These are phyloP conservation scores for Acanthisitta chloris DNA, from an alignment of 2,113 vertebrate species.

Conservation along the genomic window DNA sequence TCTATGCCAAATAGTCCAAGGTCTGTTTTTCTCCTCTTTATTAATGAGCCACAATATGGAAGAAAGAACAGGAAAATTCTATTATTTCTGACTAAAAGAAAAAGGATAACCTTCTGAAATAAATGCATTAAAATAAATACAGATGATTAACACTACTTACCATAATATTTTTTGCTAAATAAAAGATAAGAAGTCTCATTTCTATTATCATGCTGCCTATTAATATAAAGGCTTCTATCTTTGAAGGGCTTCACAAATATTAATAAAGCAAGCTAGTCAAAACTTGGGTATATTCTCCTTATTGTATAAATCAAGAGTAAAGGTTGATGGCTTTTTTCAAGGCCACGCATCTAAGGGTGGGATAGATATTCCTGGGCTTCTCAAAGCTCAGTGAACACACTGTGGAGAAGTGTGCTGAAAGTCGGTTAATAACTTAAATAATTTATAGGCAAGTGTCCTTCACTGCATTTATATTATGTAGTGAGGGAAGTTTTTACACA, in stretches of 20 bases:
- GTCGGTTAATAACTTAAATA: neutral
- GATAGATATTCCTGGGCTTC: neutral
- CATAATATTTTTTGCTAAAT: neutral
- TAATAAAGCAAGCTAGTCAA: neutral
- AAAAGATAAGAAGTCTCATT: neutral
- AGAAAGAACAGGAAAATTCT: neutral
- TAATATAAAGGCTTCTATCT: neutral
- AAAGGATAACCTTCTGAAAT: neutral
- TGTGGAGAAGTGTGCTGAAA: neutral
- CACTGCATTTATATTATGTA: neutral
- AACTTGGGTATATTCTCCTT: neutral
- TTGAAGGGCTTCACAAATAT: neutral
- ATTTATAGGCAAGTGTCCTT: neutral
- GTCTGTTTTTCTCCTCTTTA: neutral
- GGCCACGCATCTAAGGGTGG: neutral
- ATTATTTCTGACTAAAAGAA: neutral
- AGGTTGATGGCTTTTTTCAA: neutral
- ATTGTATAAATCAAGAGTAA: neutral
- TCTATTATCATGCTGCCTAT: neutral
- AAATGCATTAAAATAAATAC: neutral
- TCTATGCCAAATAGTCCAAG: neutral
- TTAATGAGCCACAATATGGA: neutral
- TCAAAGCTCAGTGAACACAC: neutral
- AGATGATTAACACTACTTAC: neutral
- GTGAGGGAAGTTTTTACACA: neutral